A percentile compares a stretch with the other conserved stretches of the same genome.
Conservation (phyloP, 1,140 invertebrate genomes). For the Mamestra configurata region DNA sequence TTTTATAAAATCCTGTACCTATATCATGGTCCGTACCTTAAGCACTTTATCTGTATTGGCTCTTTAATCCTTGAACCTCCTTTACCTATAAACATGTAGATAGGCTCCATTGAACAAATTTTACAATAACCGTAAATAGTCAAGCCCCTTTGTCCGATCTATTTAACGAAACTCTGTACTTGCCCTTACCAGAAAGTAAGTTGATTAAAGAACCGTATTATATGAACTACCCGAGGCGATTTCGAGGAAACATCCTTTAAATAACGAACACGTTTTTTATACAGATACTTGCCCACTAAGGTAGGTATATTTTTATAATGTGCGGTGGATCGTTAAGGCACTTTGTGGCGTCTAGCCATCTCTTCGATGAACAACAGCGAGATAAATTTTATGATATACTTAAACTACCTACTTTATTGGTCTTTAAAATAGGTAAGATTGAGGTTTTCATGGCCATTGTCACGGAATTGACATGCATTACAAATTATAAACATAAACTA, state of each 20-base stretch:
- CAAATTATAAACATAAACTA: no score
- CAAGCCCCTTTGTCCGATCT: slow-evolving; percentile 9
- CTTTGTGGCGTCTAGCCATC: not conserved
- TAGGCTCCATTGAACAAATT: not conserved
- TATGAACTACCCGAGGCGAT: slow-evolving; percentile 33
- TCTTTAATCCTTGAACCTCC: not conserved
- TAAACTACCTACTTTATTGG: not conserved
- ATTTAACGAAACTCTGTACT: not conserved
- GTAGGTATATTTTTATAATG: not conserved
- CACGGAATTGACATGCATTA: no score
- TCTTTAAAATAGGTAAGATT: no score
- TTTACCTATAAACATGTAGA: not conserved
- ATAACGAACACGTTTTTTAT: slow-evolving; percentile 1
- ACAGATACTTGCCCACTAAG: not conserved
- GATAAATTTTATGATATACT: not conserved
- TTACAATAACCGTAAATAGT: slow-evolving; percentile 23
- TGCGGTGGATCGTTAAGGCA: not conserved
- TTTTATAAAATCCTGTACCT: no score
- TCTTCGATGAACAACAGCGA: not conserved
- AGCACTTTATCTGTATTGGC: not conserved
- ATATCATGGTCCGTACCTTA: no score
- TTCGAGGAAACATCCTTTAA: slow-evolving; percentile 23
- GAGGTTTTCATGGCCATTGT: no score
- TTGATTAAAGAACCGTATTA: slow-evolving; percentile 15
- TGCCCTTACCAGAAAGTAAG: slow-evolving; percentile 11